phyloP scores from a whole-genome alignment of 2,113 vertebrate genomes.

The Coryphaenoides rupestris region DNA sequence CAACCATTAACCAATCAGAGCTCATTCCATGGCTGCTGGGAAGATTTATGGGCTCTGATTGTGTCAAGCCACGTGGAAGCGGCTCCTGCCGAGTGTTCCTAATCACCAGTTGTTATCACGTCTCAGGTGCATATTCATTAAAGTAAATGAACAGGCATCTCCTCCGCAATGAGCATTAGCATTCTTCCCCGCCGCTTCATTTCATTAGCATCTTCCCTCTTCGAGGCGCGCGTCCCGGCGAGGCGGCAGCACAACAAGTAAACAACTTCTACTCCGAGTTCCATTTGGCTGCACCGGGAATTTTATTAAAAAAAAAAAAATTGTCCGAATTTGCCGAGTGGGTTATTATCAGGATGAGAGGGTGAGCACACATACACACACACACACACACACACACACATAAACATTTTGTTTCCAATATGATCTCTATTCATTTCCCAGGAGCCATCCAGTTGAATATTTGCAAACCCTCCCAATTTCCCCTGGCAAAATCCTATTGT shows the following conservation, averaged over 20 bases:
- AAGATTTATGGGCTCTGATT: slow-evolving; percentile 16
- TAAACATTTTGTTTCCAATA: too few relatives aligned
- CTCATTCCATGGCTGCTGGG: slow-evolving; percentile 8
- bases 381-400: background rate
- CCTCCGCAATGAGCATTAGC: slow-evolving; percentile 36
- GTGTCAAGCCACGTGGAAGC: slow-evolving; percentile 15
- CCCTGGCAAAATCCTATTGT: too few relatives aligned
- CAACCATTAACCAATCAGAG: slow-evolving; percentile 26
- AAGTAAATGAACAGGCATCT: slow-evolving; percentile 48
- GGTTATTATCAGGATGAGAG: background rate
- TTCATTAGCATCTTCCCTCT: slow-evolving; percentile 36
- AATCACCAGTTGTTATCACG: slow-evolving; percentile 31
- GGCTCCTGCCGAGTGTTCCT: slow-evolving; percentile 21
- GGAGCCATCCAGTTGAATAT: too few relatives aligned
- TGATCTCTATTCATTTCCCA: too few relatives aligned
- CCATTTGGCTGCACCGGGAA: slow-evolving; percentile 5
- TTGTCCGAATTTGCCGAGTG: background rate
- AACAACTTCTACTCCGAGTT: slow-evolving; percentile 16
- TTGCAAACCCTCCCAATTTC: too few relatives aligned
- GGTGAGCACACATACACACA: background rate
- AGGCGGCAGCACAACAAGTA: background rate
- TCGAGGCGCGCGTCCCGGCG: slow-evolving; percentile 17
- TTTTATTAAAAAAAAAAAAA: background rate
- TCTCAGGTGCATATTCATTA: slow-evolving; percentile 49
- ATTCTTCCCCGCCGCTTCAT: slow-evolving; percentile 25